These are phyloP conservation scores for Cisticola juncidis DNA, from an alignment of 2,113 vertebrate species.

Conservation along the genomic window DNA sequence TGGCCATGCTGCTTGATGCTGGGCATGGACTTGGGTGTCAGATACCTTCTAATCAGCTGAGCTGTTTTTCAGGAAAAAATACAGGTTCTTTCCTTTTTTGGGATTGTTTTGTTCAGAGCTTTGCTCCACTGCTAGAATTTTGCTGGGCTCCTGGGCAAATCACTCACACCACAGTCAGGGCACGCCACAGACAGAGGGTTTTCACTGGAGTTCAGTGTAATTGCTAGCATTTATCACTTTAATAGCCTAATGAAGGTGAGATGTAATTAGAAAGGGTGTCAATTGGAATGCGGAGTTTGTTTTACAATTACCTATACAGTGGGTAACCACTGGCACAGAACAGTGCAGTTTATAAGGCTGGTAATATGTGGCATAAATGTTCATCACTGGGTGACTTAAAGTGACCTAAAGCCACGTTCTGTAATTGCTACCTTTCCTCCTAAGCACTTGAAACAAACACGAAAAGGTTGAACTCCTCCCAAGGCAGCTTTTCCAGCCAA, in stretches of 20 bases:
- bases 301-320: slow-evolving; percentile 77
- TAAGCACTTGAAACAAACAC: neutral
- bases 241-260: slow-evolving; percentile 80
- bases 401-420: slow-evolving; percentile 6
- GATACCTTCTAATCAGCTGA: neutral
- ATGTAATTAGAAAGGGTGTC: slow-evolving; percentile 81
- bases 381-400: slow-evolving; percentile 48
- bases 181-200: slow-evolving; percentile 53
- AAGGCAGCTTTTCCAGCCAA: neutral
- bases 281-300: slow-evolving; percentile 75
- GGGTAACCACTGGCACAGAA: slow-evolving; percentile 63
- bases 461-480: neutral
- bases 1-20: fast-evolving
- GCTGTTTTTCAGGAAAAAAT: neutral
- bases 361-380: slow-evolving; percentile 62
- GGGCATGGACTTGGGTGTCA: neutral
- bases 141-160: slow-evolving; percentile 21
- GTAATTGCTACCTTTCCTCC: slow-evolving; percentile 41
- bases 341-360: slow-evolving; percentile 64
- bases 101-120: neutral
- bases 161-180: slow-evolving; percentile 54
- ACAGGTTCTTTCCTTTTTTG: neutral
- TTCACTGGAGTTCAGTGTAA: slow-evolving; percentile 73
- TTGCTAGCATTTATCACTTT: slow-evolving; percentile 80
- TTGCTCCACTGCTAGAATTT: neutral